phyloP scores from a whole-genome alignment of 2,888 invertebrate genomes.

The Lamellibrachia columna region DNA sequence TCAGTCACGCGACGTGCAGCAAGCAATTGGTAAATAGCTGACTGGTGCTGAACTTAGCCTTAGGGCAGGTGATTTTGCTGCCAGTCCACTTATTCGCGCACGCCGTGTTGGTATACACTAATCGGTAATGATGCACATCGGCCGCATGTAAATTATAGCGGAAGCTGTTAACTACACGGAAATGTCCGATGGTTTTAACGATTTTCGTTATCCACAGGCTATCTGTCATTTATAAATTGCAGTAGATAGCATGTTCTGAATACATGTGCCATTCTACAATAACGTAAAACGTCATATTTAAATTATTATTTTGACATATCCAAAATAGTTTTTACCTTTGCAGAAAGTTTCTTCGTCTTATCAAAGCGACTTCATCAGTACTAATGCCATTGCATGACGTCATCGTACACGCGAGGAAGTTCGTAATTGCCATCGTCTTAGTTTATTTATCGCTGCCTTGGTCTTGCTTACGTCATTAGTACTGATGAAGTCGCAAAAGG shows the following conservation, averaged over 20 bases:
- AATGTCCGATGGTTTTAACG: neutral
- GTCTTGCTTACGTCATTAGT: no score
- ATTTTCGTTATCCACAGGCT: constrained; percentile 2
- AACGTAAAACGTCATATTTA: neutral
- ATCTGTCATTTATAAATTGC: neutral
- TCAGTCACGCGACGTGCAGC: neutral
- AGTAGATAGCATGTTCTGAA: neutral
- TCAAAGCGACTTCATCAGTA: no score
- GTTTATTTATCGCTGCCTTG: no score
- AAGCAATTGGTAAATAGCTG: neutral
- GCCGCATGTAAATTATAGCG: neutral
- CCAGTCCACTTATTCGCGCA: neutral
- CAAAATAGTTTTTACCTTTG: no score
- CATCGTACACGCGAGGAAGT: no score
- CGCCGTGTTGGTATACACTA: neutral
- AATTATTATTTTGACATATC: no score
- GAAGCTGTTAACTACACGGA: neutral
- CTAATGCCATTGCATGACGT: no score
- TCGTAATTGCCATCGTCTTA: no score
- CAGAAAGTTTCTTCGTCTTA: no score
- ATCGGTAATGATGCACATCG: neutral
- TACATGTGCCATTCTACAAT: neutral
- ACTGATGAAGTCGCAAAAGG: no score
- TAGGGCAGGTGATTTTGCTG: neutral
- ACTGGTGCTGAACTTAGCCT: neutral